Evolutionary conservation across 2,888 invertebrate genomes (phyloP), one percentile per base, ranked within the genome.

Genomic region (Phyllotreta striolata): DNA sequence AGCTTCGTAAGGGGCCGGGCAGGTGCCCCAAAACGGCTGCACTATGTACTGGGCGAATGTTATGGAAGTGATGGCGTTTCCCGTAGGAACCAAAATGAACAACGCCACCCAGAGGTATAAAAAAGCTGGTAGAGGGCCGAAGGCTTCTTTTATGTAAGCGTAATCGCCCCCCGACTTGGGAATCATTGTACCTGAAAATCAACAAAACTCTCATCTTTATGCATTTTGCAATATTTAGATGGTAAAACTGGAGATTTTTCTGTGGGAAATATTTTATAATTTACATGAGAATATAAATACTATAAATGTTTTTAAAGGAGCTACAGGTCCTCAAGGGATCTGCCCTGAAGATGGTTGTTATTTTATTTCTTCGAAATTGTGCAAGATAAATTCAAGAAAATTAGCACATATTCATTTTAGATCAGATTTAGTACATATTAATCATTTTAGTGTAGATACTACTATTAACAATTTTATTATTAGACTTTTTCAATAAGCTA

Each of bases 101-200:
- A 97, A 83, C 9, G 97, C 96, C 78, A 95, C 95, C 98, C 98
- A 98, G 9, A 98, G 84, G 78, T 95, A 98, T 7, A 99, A 84
- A 80, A 98, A 98, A 0, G 97, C 93, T 13, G 95, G 95, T 59
- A 98, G 81, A 1, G 92, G 87, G 35, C 98, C 98, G 78, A 91
- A 98, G 0, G 97, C 93, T 81, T 96, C 92, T 76, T 90, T 87
- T 67, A 98, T 96, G 77, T 98, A 98, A 38, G 96, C 96, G 81
- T 98, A 99, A 83, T 98, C 98, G 0, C 97, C 98, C 10, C 98
- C 98, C 63, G 96, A 96, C 78, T 95, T 92, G 1, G 96, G 93
- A 76, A 98, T 90, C 44, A 89, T 86, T 10, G 91, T 91, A 43
- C 88, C 95, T 94, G 83, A 34, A 87, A 86, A 24, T 24, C 24